Percentiles rank a stretch among this genome's conserved stretches.
These are phyloP conservation scores for Lasiommata megera DNA, from an alignment of 2,888 invertebrate genomes.

Conservation along the genomic window DNA sequence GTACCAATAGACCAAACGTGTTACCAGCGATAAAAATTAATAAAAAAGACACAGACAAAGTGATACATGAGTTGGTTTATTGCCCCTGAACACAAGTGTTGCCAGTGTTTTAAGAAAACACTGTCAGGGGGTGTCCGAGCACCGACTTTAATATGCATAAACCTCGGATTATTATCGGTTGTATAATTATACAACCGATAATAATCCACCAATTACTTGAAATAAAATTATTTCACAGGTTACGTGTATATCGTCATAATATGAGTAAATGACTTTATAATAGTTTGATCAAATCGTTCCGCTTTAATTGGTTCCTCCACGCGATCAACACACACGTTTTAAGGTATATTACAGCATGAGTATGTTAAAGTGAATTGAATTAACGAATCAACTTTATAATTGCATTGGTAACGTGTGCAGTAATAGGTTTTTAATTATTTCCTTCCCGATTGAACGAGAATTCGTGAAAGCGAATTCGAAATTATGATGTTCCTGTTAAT, in stretches of 20 bases:
- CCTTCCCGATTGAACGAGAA: constrained; percentile 17
- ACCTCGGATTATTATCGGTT: not conserved
- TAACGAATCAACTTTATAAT: constrained; percentile 4
- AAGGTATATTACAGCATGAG: not conserved
- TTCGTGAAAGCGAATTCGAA: constrained; percentile 9
- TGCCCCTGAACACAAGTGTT: too few species aligned
- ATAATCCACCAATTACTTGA: constrained; percentile 1
- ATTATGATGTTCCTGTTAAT: not conserved
- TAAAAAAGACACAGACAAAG: too few species aligned
- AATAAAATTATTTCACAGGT: constrained; percentile 20
- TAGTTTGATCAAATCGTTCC: constrained; percentile 16
- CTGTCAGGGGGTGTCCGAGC: too few species aligned
- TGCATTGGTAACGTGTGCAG: constrained; percentile 2
- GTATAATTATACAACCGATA: constrained; percentile 8
- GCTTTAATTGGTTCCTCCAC: constrained; percentile 20
- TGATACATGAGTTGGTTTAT: too few species aligned
- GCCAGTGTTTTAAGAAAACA: too few species aligned
- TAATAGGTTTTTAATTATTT: constrained; percentile 9
- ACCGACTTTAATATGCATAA: too few species aligned
- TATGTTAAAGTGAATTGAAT: not conserved
- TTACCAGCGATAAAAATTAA: too few species aligned
- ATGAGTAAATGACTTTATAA: not conserved
- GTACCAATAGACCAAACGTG: too few species aligned
- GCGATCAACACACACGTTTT: constrained; percentile 7
- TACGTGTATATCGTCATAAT: constrained; percentile 22